Conservation (phyloP, 2,113 vertebrate genomes). For the Otocyon megalotis region DNA sequence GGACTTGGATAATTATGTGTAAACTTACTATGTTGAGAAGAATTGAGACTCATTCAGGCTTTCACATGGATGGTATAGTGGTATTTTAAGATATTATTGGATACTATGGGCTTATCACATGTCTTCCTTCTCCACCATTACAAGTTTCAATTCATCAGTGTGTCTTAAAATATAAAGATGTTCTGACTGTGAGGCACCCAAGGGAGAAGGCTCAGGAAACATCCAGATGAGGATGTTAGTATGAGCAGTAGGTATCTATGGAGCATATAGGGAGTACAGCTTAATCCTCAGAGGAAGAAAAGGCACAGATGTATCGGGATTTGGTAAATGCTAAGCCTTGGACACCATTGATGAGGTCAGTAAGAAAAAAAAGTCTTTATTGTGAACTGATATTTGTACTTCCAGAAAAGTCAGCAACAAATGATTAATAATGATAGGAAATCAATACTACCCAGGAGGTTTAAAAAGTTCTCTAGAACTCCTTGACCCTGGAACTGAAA, state of each 20-base stretch:
- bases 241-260: background rate
- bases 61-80: background rate
- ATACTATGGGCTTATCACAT: background rate
- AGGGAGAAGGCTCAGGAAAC: background rate
- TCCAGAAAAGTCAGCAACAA: background rate
- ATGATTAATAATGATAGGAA: background rate
- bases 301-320: rapidly evolving
- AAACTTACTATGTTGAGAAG: background rate
- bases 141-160: background rate
- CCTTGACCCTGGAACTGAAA: background rate
- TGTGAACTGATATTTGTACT: background rate
- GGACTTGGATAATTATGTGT: background rate
- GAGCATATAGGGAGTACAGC: background rate
- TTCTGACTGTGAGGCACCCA: background rate
- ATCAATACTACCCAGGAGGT: background rate
- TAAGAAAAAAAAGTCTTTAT: background rate
- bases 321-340: background rate
- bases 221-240: background rate
- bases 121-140: background rate
- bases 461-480: background rate
- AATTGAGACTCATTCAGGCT: background rate
- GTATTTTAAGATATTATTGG: background rate
- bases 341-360: background rate
- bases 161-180: background rate
- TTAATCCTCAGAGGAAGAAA: background rate